A percentile compares a stretch with the other conserved stretches of the same genome.
Conservation (phyloP, 2,113 vertebrate genomes). For the Delphinapterus leucas region DNA sequence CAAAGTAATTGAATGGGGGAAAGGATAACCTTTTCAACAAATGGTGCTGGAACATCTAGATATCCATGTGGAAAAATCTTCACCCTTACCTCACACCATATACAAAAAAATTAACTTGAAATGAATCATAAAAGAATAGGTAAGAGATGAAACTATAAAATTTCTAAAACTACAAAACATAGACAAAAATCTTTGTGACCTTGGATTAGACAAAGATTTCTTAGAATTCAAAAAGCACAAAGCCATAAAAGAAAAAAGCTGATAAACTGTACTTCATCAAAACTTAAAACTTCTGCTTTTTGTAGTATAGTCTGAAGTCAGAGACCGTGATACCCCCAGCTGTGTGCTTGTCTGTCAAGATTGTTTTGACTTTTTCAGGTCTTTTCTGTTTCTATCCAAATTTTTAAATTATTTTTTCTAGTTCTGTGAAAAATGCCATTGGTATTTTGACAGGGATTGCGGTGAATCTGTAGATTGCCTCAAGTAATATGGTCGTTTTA, state of each 20-base stretch:
- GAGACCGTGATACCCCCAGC: neutral
- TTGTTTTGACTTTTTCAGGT: neutral
- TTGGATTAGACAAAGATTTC: neutral
- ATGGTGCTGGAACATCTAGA: neutral
- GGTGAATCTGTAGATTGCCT: neutral
- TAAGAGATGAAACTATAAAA: neutral
- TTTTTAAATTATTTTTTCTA: neutral
- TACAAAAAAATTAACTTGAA: neutral
- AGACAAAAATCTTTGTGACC: neutral
- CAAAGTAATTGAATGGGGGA: neutral
- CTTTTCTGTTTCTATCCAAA: neutral
- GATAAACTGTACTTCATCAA: neutral
- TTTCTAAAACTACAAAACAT: neutral
- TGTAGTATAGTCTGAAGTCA: neutral
- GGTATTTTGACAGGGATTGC: too few species aligned
- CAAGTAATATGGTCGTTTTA: neutral
- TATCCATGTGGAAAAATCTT: neutral
- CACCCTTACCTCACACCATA: neutral
- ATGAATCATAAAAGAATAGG: neutral
- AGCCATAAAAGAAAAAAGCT: neutral
- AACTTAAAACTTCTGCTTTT: neutral
- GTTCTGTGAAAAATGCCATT: neutral
- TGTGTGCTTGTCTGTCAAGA: neutral
- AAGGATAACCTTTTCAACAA: slow-evolving; percentile 12
- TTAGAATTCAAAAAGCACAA: neutral